A percentile compares a stretch with the other conserved stretches of the same genome.
Conservation (phyloP, 53 echinoderm and acorn worm genomes). For the Glandiceps talaboti region DNA sequence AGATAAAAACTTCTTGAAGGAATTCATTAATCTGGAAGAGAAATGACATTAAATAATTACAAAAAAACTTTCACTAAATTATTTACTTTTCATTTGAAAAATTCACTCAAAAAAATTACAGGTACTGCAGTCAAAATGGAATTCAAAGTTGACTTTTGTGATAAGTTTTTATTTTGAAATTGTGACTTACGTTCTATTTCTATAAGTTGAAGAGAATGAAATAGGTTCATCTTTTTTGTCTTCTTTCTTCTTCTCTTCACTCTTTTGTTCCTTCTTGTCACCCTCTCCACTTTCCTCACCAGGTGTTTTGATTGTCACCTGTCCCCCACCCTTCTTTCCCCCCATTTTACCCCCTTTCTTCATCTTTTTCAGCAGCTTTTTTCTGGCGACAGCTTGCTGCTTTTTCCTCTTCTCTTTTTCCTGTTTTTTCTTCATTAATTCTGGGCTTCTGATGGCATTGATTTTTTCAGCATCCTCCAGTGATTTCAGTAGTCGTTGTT, state of each 20-base stretch:
- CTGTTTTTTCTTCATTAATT: background rate
- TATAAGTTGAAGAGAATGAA: conserved; percentile 72
- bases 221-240: conserved; percentile 33
- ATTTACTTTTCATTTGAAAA: too few relatives aligned
- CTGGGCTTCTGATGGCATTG: background rate
- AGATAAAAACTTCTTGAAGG: conserved; percentile 69
- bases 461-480: background rate
- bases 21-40: conserved; percentile 77
- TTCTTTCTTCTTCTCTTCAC: conserved; percentile 22
- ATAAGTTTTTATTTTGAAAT: too few relatives aligned
- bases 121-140: too few relatives aligned
- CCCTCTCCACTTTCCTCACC: background rate
- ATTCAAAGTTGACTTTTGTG: too few relatives aligned
- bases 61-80: too few relatives aligned
- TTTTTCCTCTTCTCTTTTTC: conserved; percentile 62
- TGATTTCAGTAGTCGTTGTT: background rate
- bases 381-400: conserved; percentile 67
- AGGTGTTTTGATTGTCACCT: background rate
- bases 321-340: background rate
- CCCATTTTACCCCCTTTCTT: conserved; percentile 13
- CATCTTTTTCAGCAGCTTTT: conserved; percentile 24
- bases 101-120: too few relatives aligned
- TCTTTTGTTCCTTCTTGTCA: background rate
- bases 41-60: too few relatives aligned
- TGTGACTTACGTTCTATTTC: conserved; percentile 69